Percentiles rank a stretch among this genome's conserved stretches.
These are phyloP conservation scores for Jordanella pulchra DNA, from an alignment of 2,797 vertebrate species.

Conservation along the genomic window DNA sequence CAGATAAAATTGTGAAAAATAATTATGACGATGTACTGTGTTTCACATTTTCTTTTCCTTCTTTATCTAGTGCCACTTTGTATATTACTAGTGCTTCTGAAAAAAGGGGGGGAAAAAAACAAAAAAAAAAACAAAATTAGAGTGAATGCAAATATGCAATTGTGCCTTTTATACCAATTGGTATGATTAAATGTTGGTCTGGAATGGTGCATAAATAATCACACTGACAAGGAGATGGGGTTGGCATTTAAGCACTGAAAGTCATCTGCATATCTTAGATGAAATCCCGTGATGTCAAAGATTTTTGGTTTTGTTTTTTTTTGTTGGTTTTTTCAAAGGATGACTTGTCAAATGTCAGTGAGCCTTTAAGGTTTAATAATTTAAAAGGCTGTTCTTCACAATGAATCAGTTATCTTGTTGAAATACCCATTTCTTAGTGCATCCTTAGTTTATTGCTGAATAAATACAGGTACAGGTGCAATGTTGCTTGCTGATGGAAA, in stretches of 20 bases:
- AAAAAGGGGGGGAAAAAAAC: slow-evolving; percentile 60
- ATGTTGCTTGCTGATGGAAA: slow-evolving; percentile 73
- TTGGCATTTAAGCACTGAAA: slow-evolving; percentile 76
- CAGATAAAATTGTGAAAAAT: slow-evolving; percentile 54
- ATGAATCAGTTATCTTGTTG: slow-evolving; percentile 56
- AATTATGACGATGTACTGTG: slow-evolving; percentile 60
- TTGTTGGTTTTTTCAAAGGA: slow-evolving; percentile 85
- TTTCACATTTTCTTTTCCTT: slow-evolving; percentile 71
- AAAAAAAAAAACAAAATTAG: slow-evolving; percentile 63
- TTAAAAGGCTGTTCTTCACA: slow-evolving; percentile 52
- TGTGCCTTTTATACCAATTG: slow-evolving; percentile 99
- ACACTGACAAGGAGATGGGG: slow-evolving; percentile 81
- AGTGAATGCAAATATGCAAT: slow-evolving; percentile 99
- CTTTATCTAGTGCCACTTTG: slow-evolving; percentile 91
- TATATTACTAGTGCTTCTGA: slow-evolving; percentile 95
- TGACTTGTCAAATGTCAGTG: slow-evolving; percentile 84
- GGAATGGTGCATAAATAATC: slow-evolving; percentile 84
- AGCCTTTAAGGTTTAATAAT: slow-evolving; percentile 48
- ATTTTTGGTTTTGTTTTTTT: slow-evolving; percentile 26
- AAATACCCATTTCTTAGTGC: slow-evolving; percentile 66
- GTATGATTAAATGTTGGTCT: slow-evolving; percentile 90
- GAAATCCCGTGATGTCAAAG: slow-evolving; percentile 81
- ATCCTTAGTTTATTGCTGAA: slow-evolving; percentile 66
- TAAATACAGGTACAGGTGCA: slow-evolving; percentile 63
- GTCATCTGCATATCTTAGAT: slow-evolving; percentile 85